Evolutionary conservation across 2,888 invertebrate genomes (phyloP).

Genomic region (Petrolisthes manimaculis): DNA sequence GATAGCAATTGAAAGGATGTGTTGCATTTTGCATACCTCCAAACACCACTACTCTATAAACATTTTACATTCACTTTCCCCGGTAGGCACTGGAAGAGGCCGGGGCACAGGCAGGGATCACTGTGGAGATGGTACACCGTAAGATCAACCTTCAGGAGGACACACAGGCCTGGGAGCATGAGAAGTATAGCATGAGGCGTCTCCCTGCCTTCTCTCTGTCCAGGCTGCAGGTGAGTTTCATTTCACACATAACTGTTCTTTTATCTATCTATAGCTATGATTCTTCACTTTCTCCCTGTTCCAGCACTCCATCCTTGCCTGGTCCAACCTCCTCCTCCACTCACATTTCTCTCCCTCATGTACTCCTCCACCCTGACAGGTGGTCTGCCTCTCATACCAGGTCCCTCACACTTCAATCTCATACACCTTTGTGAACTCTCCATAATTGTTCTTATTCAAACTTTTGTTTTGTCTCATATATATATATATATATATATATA

Average conservation of each 20-base stretch:
- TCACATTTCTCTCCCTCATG: too few species aligned
- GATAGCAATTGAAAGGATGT: too few species aligned
- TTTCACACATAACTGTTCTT: constrained; percentile 16
- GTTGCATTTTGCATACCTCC: too few species aligned
- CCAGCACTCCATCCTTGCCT: too few species aligned
- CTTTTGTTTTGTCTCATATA: constrained; percentile 19
- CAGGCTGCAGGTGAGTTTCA: constrained; percentile 41
- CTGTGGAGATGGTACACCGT: constrained; percentile 84
- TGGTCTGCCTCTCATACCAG: background rate
- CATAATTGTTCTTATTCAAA: too few species aligned
- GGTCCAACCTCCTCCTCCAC: too few species aligned
- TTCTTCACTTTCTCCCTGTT: too few species aligned
- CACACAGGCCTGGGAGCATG: constrained; percentile 95
- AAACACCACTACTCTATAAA: background rate
- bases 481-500: background rate
- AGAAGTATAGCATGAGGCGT: constrained; percentile 91
- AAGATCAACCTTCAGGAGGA: constrained; percentile 97
- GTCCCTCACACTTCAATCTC: background rate
- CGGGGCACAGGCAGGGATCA: constrained; percentile 71
- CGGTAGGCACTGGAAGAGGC: constrained; percentile 76
- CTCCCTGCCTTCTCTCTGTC: constrained; percentile 94
- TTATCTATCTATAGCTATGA: background rate
- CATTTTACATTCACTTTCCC: background rate
- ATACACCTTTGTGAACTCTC: background rate
- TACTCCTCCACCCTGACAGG: too few species aligned